A percentile compares a stretch with the other conserved stretches of the same genome.
phyloP scores from a whole-genome alignment of 2,113 vertebrate species.

The Rhinolophus sinicus region DNA sequence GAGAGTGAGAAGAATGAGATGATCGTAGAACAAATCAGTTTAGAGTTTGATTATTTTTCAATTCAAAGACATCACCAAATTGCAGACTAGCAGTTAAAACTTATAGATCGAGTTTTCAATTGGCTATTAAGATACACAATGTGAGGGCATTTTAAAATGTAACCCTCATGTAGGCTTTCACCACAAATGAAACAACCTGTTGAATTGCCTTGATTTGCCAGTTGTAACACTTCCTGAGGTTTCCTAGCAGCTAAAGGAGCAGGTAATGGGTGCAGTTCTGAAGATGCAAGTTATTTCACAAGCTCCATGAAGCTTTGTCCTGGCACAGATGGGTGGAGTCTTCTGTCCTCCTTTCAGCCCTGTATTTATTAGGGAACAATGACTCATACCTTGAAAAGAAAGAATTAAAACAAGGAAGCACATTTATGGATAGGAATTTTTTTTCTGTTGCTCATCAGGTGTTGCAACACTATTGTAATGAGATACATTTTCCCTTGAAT shows the following conservation, averaged over 20 bases:
- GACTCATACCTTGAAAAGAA: constrained; percentile 41
- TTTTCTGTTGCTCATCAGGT: background rate
- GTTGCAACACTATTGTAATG: background rate
- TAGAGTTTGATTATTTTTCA: background rate
- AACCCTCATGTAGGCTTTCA: background rate
- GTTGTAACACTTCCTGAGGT: background rate
- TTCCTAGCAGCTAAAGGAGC: background rate
- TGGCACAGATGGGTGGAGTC: background rate
- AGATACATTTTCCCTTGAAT: background rate
- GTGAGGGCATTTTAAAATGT: background rate
- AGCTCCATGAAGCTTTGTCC: background rate
- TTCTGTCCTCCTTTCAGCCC: background rate
- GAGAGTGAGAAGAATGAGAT: background rate
- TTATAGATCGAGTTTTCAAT: background rate
- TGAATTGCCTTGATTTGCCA: background rate
- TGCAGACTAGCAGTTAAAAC: background rate
- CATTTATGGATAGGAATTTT: background rate
- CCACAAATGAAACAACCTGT: constrained; percentile 28
- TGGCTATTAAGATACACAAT: background rate
- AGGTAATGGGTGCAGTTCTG: background rate
- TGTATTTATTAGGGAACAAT: background rate
- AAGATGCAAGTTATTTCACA: constrained; percentile 3
- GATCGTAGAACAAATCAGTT: background rate
- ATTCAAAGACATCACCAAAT: background rate
- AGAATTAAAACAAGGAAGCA: background rate